A percentile compares a stretch with the other conserved stretches of the same genome.
Evolutionary conservation across 2,888 invertebrate species (phyloP).

Genomic region (Odiellus spinosus): DNA sequence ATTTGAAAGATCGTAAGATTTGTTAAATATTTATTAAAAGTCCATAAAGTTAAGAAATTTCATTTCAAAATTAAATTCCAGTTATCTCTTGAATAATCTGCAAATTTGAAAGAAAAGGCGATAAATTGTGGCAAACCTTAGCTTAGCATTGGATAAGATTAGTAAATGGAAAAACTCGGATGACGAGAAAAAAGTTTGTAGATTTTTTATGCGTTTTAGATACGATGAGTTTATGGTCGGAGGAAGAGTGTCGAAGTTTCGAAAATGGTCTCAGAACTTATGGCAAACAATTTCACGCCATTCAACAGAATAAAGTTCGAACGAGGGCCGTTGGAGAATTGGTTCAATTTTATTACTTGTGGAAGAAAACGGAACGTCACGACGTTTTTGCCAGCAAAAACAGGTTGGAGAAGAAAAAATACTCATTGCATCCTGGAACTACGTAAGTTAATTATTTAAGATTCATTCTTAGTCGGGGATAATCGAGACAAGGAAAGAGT

Average conservation of each 20-base stretch:
- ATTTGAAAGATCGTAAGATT: not conserved
- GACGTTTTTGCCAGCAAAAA: conserved; percentile 54
- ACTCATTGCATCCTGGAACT: conserved; percentile 74
- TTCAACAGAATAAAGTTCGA: conserved; percentile 81
- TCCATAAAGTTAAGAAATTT: not conserved
- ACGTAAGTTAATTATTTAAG: conserved; percentile 47
- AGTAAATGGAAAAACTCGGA: not conserved
- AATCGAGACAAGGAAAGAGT: no score
- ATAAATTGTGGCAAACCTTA: not conserved
- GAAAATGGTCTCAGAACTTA: conserved; percentile 83
- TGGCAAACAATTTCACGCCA: conserved; percentile 90
- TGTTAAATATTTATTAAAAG: no score
- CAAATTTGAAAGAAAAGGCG: not conserved
- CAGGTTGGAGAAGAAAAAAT: conserved; percentile 78
- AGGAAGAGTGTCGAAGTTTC: conserved; percentile 91
- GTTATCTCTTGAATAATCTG: not conserved
- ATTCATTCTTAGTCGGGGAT: not conserved
- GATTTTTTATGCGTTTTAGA: conserved; percentile 30
- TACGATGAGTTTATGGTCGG: conserved; percentile 79
- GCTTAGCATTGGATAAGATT: not conserved
- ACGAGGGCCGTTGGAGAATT: conserved; percentile 90
- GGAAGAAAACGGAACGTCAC: conserved; percentile 97
- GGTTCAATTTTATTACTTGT: conserved; percentile 74
- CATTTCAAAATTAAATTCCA: not conserved
- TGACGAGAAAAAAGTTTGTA: conserved; percentile 1